Conservation (phyloP, 2,797 vertebrate species). For the Mionectes olivaceus region DNA sequence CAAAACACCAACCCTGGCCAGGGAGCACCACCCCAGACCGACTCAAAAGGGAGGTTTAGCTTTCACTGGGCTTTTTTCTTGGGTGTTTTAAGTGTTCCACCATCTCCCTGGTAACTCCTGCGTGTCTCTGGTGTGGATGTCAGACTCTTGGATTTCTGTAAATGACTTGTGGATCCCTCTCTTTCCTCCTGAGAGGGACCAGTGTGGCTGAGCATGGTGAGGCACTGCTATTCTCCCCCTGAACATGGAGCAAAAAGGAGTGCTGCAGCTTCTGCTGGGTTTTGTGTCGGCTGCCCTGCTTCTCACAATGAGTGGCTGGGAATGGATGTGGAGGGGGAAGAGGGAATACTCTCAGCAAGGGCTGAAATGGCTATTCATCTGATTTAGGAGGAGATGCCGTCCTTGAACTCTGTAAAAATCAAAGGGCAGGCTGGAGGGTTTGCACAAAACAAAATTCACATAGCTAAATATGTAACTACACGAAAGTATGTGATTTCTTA, state of each 20-base stretch:
- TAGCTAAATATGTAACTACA: not conserved
- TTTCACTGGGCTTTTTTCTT: not conserved
- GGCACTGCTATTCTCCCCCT: fast-evolving
- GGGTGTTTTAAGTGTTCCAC: not conserved
- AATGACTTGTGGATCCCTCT: not conserved
- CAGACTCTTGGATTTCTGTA: not conserved
- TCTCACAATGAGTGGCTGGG: not conserved
- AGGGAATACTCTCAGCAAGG: not conserved
- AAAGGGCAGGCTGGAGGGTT: not conserved
- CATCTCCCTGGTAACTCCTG: not conserved
- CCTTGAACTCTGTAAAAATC: not conserved
- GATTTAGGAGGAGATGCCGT: not conserved
- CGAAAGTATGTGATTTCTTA: not conserved
- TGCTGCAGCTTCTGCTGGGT: not conserved
- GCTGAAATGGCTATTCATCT: not conserved
- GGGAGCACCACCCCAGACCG: not conserved
- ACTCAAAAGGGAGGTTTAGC: not conserved
- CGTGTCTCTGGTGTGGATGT: not conserved
- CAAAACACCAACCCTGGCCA: not conserved
- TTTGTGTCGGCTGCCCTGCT: not conserved
- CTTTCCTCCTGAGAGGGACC: not conserved
- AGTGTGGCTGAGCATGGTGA: fast-evolving
- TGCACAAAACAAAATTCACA: not conserved
- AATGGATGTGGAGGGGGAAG: not conserved
- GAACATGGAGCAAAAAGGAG: not conserved